Evolutionary conservation across 2,888 invertebrate genomes (phyloP).

Genomic region (Eumerus sabulonum): DNA sequence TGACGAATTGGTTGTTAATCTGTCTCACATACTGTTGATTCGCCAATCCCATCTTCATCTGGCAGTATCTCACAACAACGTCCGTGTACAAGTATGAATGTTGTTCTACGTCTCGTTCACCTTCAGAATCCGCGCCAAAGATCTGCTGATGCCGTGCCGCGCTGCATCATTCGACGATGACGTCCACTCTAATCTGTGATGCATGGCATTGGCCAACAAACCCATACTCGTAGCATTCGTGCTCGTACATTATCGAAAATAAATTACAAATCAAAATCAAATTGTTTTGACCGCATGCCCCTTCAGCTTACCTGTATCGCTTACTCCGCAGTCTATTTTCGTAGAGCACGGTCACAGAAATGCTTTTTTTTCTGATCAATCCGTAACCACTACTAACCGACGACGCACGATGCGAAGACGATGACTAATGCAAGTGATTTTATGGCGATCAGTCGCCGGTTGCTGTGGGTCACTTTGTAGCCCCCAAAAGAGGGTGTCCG

Average conservation of each 20-base stretch:
- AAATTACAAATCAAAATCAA: constrained; percentile 53
- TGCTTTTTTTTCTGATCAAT: constrained; percentile 45
- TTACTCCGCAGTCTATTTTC: constrained; percentile 50
- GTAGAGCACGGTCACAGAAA: constrained; percentile 46
- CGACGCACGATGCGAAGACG: neutral
- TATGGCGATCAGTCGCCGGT: constrained; percentile 41
- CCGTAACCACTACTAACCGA: constrained; percentile 37
- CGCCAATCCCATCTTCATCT: neutral
- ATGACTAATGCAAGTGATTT: constrained; percentile 53
- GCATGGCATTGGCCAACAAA: constrained; percentile 43
- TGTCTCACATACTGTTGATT: constrained; percentile 29
- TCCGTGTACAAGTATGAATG: neutral
- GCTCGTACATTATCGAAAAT: constrained; percentile 53
- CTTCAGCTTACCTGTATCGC: constrained; percentile 64
- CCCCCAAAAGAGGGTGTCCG: constrained; percentile 38
- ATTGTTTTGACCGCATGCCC: constrained; percentile 66
- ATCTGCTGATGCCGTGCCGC: constrained; percentile 22
- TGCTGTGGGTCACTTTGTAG: constrained; percentile 60
- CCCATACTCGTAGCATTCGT: no score
- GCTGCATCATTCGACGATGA: constrained; percentile 40
- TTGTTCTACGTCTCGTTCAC: constrained; percentile 45
- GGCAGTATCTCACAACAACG: neutral
- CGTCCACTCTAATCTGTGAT: constrained; percentile 59
- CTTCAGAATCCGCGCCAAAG: constrained; percentile 42
- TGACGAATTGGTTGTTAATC: neutral